phyloP scores from a whole-genome alignment of 2,113 vertebrate genomes.

The Pampusana beccarii region DNA sequence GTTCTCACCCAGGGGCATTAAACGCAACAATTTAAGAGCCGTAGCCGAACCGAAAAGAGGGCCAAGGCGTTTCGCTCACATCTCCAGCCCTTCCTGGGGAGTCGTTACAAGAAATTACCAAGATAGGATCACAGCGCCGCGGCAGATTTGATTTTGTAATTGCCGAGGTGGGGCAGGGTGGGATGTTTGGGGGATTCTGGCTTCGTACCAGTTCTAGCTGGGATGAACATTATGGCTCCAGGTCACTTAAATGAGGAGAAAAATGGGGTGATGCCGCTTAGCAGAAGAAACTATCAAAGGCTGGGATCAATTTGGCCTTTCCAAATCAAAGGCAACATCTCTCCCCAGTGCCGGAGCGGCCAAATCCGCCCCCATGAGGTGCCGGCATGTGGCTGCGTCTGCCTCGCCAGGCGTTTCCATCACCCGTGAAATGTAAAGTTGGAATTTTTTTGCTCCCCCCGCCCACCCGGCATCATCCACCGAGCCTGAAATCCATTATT shows the following conservation, averaged over 20 bases:
- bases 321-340: not conserved
- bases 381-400: not conserved
- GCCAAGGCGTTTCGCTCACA: fast-evolving
- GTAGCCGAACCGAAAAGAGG: fast-evolving
- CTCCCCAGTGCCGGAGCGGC: not conserved
- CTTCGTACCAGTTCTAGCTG: fast-evolving
- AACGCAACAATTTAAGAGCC: not conserved
- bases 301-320: not conserved
- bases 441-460: not conserved
- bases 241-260: not conserved
- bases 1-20: not conserved
- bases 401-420: not conserved
- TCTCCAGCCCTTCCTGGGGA: not conserved
- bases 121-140: not conserved
- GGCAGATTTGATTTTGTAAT: not conserved
- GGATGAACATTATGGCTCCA: not conserved
- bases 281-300: not conserved
- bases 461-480: not conserved
- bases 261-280: not conserved
- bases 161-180: not conserved
- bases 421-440: not conserved
- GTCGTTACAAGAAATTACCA: not conserved
- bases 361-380: not conserved
- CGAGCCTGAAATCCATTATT: not conserved
- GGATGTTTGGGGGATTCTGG: not conserved